Evolutionary conservation across 1,140 invertebrate genomes (phyloP).

Genomic region (Eupristina koningsbergeri): DNA sequence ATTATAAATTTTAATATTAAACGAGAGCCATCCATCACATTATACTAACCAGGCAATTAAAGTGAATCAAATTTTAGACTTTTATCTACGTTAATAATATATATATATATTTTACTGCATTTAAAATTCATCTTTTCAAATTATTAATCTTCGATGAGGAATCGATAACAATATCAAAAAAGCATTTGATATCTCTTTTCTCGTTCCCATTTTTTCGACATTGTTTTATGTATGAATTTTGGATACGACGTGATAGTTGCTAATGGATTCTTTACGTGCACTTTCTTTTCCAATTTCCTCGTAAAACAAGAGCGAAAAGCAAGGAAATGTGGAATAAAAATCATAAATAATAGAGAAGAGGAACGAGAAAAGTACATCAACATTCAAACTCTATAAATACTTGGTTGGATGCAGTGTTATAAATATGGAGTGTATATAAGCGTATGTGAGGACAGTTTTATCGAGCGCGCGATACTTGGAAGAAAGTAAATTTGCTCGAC

Average conservation of each 20-base stretch:
- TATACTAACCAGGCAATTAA: neutral
- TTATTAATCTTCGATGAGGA: neutral
- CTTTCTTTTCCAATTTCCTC: neutral
- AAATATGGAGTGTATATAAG: neutral
- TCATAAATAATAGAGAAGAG: neutral
- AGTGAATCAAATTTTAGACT: neutral
- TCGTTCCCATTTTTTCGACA: slow-evolving; percentile 21
- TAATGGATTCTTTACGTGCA: neutral
- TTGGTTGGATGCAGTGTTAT: neutral
- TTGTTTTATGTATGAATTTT: neutral
- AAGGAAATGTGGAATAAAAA: no score
- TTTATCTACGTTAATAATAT: neutral
- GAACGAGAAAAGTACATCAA: slow-evolving; percentile 25
- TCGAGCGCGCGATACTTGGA: neutral
- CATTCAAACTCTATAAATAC: neutral
- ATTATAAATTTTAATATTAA: neutral
- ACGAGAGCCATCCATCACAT: neutral
- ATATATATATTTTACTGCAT: neutral
- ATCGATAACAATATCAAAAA: neutral
- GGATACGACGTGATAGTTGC: neutral
- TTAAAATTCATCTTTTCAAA: neutral
- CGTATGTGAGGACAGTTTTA: neutral
- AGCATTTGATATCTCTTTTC: neutral
- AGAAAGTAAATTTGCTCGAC: neutral
- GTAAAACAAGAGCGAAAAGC: neutral